Conservation (phyloP, 2,797 vertebrate genomes). For the Rachycentron canadum region DNA sequence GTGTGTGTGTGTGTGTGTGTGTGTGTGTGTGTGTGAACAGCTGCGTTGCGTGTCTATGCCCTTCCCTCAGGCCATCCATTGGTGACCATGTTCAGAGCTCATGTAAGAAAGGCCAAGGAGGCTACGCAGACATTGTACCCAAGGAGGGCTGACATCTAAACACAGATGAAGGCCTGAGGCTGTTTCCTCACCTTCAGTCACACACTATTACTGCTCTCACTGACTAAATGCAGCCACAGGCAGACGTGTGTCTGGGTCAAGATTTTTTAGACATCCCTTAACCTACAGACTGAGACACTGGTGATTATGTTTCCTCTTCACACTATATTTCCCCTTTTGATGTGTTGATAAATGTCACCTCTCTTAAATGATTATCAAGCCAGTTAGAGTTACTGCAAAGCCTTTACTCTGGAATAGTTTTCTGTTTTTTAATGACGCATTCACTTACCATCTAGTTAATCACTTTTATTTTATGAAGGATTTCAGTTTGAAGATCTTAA, state of each 20-base stretch:
- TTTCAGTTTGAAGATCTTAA: constrained; percentile 35
- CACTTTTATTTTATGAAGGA: constrained; percentile 35
- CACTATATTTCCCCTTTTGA: constrained; percentile 64
- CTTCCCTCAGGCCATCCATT: constrained; percentile 61
- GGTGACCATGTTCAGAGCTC: constrained; percentile 62
- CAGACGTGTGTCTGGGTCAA: constrained; percentile 75
- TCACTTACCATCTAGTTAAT: constrained; percentile 53
- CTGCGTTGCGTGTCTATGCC: constrained; percentile 48
- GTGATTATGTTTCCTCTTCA: constrained; percentile 70
- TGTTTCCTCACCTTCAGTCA: constrained; percentile 84
- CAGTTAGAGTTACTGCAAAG: constrained; percentile 56
- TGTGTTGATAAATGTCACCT: constrained; percentile 78
- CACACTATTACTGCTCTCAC: constrained; percentile 83
- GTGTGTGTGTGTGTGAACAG: constrained; percentile 31
- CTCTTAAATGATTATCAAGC: constrained; percentile 65
- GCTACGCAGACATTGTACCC: constrained; percentile 67
- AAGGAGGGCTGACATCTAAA: constrained; percentile 80
- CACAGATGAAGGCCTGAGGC: constrained; percentile 73
- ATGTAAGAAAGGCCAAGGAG: constrained; percentile 70
- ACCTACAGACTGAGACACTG: constrained; percentile 55
- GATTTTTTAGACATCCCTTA: constrained; percentile 49
- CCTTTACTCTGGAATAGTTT: constrained; percentile 54
- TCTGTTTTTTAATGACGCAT: constrained; percentile 43
- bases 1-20: constrained; percentile 10
- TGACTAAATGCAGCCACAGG: constrained; percentile 77